phyloP scores from a whole-genome alignment of 2,888 invertebrate species.

The Brachyptera risi region DNA sequence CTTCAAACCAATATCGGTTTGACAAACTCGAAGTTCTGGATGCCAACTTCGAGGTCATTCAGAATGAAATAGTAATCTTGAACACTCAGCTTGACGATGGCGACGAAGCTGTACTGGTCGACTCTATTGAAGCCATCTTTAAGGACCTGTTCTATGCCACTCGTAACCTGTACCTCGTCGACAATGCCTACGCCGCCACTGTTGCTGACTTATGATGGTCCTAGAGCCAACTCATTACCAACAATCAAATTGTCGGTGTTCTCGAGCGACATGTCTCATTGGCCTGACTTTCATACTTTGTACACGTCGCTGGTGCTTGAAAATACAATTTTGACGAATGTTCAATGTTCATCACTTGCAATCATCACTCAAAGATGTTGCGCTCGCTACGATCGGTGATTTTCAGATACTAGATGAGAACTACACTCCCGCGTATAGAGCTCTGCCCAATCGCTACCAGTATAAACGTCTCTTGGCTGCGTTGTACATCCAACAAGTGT shows the following conservation, averaged over 20 bases:
- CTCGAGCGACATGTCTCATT: neutral
- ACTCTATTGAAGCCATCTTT: too few species aligned
- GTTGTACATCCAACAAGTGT: neutral
- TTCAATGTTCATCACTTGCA: neutral
- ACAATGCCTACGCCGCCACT: too few species aligned
- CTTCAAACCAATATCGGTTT: too few species aligned
- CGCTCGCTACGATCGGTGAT: neutral
- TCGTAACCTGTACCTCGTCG: too few species aligned
- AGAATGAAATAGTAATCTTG: too few species aligned
- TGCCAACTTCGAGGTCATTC: too few species aligned
- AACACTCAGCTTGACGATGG: too few species aligned
- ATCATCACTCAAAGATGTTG: neutral
- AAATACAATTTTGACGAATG: neutral
- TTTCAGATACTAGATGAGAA: neutral
- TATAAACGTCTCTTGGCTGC: neutral
- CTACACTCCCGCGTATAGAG: neutral
- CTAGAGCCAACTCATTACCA: neutral
- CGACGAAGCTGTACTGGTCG: too few species aligned
- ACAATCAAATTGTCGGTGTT: neutral
- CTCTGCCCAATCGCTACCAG: neutral
- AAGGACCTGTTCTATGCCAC: too few species aligned
- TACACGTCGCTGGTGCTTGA: neutral
- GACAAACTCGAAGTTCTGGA: too few species aligned
- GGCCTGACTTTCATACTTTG: neutral
- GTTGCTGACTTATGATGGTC: too few species aligned